These are phyloP conservation scores for Sipha maydis DNA, from an alignment of 2,888 invertebrate genomes.

Conservation along the genomic window DNA sequence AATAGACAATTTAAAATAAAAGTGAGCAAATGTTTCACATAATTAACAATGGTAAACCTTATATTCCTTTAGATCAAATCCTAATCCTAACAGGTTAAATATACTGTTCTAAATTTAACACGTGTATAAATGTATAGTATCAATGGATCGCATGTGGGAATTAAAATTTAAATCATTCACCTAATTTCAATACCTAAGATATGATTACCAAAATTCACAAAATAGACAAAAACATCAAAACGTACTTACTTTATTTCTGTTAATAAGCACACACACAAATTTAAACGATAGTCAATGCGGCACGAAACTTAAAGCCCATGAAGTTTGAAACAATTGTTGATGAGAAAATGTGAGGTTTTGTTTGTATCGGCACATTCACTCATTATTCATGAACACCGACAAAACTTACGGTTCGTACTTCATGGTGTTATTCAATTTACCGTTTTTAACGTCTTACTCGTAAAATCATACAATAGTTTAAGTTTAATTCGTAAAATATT, in stretches of 20 bases:
- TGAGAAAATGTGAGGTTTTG: constrained; percentile 19
- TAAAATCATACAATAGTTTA: no score
- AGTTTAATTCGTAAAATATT: neutral
- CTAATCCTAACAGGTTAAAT: no score
- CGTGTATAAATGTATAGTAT: neutral
- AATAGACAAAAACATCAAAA: neutral
- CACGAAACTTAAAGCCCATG: neutral
- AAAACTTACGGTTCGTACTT: neutral
- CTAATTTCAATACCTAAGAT: no score
- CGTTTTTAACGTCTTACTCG: neutral
- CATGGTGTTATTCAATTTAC: neutral
- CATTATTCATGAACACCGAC: neutral
- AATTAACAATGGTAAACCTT: no score
- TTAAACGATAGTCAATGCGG: neutral
- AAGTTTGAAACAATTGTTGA: neutral
- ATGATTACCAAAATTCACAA: no score
- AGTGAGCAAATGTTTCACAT: no score
- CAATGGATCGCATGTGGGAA: neutral
- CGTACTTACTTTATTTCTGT: neutral
- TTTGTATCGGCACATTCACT: neutral
- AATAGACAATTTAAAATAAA: no score
- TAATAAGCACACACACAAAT: neutral
- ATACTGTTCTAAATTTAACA: neutral
- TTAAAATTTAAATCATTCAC: no score
- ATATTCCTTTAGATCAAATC: no score